Conservation (phyloP, 2,113 vertebrate genomes). For the Lates calcarifer region DNA sequence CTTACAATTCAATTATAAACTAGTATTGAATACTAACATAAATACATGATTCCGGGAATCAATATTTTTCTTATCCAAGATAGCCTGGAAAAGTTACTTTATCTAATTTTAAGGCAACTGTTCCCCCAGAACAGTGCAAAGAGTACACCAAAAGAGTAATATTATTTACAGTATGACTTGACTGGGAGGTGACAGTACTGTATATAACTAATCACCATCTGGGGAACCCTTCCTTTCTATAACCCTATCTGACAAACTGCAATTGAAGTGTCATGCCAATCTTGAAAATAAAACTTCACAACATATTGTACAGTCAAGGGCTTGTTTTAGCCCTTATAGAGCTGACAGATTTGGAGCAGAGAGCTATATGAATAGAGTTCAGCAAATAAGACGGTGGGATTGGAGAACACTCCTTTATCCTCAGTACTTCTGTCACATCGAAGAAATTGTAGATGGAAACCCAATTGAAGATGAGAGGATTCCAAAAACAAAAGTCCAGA, state of each 20-base stretch:
- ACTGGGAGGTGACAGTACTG: constrained; percentile 39
- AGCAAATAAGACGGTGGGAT: constrained; percentile 89
- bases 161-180: constrained; percentile 41
- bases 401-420: constrained; percentile 85
- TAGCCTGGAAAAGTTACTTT: constrained; percentile 24
- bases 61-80: constrained; percentile 38
- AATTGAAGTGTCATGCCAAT: constrained; percentile 49
- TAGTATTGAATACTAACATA: constrained; percentile 54
- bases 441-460: constrained; percentile 73
- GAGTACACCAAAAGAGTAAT: constrained; percentile 54
- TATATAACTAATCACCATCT: constrained; percentile 54
- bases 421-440: constrained; percentile 78
- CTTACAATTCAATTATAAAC: constrained; percentile 58
- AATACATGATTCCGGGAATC: constrained; percentile 58
- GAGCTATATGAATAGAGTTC: constrained; percentile 80
- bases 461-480: constrained; percentile 78
- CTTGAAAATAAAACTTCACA: constrained; percentile 54
- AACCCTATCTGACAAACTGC: constrained; percentile 50
- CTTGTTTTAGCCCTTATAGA: constrained; percentile 71
- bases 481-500: constrained; percentile 81
- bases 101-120: constrained; percentile 61
- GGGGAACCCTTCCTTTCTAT: constrained; percentile 45
- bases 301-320: constrained; percentile 55
- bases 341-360: constrained; percentile 72
- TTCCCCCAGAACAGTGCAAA: constrained; percentile 54